Percentiles rank a stretch among this genome's conserved stretches.
Evolutionary conservation across 2,113 vertebrate genomes (phyloP).

Genomic region (Eretmochelys imbricata): DNA sequence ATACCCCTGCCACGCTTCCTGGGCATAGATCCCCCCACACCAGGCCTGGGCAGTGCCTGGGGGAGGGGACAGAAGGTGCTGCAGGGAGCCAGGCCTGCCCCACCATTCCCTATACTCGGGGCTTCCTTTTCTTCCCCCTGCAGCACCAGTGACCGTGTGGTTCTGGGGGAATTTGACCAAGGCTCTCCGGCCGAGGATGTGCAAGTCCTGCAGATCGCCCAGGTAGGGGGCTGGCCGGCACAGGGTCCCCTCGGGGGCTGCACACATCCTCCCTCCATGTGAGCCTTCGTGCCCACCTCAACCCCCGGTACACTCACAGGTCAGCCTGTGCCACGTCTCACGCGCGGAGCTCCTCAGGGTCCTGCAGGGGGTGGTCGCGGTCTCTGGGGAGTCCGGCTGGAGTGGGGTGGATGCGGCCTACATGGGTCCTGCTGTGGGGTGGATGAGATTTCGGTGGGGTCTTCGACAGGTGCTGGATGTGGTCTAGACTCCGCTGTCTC

Average conservation of each 20-base stretch:
- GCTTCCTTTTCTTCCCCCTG: neutral
- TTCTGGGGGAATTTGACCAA: neutral
- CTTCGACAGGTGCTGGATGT: neutral
- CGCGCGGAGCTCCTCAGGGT: neutral
- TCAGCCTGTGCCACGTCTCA: neutral
- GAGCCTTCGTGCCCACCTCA: neutral
- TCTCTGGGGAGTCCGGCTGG: too few relatives aligned
- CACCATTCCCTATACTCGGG: neutral
- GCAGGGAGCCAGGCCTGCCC: neutral
- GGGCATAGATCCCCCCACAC: neutral
- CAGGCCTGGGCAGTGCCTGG: too few relatives aligned
- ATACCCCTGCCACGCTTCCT: neutral
- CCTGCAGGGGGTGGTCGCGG: accelerated
- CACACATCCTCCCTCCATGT: neutral
- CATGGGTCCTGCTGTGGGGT: neutral
- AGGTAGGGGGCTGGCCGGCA: neutral
- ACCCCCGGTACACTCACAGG: neutral
- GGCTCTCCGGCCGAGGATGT: neutral
- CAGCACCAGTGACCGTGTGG: neutral
- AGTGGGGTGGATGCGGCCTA: neutral
- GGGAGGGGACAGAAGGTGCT: neutral
- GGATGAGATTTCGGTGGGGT: neutral
- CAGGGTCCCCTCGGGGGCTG: neutral
- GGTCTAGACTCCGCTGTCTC: conserved; percentile 43
- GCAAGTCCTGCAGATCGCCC: neutral